Evolutionary conservation across 2,797 vertebrate species (phyloP), one percentile per base, ranked within the genome.

Genomic region (Enteromius afrohamiltoni): DNA sequence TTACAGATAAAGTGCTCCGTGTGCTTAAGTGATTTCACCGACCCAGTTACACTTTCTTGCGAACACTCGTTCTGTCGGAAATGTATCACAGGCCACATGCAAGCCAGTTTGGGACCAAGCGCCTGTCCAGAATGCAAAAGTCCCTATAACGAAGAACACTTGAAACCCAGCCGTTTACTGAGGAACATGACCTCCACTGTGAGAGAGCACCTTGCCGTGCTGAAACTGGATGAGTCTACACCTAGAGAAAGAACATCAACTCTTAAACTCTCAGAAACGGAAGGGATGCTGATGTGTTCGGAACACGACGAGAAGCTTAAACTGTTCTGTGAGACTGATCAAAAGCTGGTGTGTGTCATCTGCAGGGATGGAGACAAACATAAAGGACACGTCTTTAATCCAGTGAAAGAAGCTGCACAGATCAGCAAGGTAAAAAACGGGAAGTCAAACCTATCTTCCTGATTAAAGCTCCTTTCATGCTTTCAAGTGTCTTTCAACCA

Each of bases 261-360:
- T 16, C 19, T 8, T 31, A 55, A 19, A 19, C 26, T 13, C 29
- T 6, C 51, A 45, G 37, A 80, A 29, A 42, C 9, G 2, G 53
- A 73, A 37, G 23, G 68, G 55, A 58, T 8, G 8, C 31, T 84
- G 17, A 19, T 85, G 17, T 85, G 84, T 67, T 21, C 55, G 0
- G 85, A 86, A 7, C 90, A 92, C 1, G 89, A 92, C 0, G 90
- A 92, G 80, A 89, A 87, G 1, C 86, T 92, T 9, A 91, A 91
- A 70, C 90, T 92, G 2, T 91, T 91, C 83, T 92, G 90, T 58
- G 88, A 90, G 65, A 90, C 88, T 17, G 91, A 92, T 51, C 88
- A 88, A 67, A 87, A 83, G 2, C 87, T 90, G 0, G 82, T 89
- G n/a, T 92, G 92, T 6, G 83, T 93, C 26, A 89, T 91, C 86